Conservation (phyloP, 1,140 invertebrate species). For the Heliothis subflexa region DNA sequence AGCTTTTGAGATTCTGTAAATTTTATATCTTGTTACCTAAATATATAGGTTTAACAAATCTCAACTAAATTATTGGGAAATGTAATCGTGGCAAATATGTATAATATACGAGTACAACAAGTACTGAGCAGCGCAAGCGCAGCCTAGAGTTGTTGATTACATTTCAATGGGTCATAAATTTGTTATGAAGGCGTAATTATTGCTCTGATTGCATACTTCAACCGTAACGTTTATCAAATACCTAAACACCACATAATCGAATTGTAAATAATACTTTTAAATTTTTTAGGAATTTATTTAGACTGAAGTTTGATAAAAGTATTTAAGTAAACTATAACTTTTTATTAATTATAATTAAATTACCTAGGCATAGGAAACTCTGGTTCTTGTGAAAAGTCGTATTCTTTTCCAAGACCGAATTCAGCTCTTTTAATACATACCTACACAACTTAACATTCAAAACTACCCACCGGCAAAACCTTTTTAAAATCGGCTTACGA, state of each 20-base stretch:
- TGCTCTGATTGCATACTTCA: slow-evolving; percentile 39
- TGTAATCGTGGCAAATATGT: not conserved
- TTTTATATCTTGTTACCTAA: no score
- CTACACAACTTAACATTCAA: no score
- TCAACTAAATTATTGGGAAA: not conserved
- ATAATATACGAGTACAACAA: not conserved
- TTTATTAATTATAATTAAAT: no score
- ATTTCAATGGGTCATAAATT: slow-evolving; percentile 44
- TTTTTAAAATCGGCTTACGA: no score
- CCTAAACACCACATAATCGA: slow-evolving; percentile 26
- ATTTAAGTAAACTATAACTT: no score
- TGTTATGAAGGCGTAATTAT: slow-evolving; percentile 41
- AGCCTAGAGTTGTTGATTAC: slow-evolving; percentile 32
- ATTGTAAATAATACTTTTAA: slow-evolving; percentile 33
- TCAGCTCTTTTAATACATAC: no score
- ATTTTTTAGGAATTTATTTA: slow-evolving; percentile 2
- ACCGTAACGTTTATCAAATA: slow-evolving; percentile 30
- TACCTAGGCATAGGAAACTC: no score
- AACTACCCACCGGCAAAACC: no score
- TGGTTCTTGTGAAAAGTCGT: no score
- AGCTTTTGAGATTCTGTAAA: no score
- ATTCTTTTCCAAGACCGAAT: no score
- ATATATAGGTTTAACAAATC: not conserved
- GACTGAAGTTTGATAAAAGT: not conserved
- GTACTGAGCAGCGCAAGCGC: not conserved